Base-by-base conservation (phyloP, 2,113 vertebrate genomes). In the Mesembrinibis cayennensis region DNA sequence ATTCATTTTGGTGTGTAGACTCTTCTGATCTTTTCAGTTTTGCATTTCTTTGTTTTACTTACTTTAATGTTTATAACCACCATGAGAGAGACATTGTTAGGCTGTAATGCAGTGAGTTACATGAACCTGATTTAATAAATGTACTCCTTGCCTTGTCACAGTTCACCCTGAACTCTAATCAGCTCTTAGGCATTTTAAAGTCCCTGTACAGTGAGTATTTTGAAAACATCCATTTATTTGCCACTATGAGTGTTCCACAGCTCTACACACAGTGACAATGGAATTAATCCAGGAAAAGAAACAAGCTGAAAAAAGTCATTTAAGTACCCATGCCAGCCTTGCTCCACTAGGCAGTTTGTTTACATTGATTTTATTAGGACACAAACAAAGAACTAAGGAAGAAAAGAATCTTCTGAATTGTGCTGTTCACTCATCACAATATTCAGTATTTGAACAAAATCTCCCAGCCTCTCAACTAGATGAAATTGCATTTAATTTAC, bases 181-280 rank as follows among this genome's bases (percentile, higher is more conserved):
- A 66, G 79, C 59, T 89, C 19, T 29, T 77, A 79, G 74, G 45
- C 69, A 17, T 95, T 96, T 95, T 83, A 50, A 88, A 87, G 93
- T 83, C 77, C 70, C 74, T 90, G 58, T 87, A 71, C 82, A 81
- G 81, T 56, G 82, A 62, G 22, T 88, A 58, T 91, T 91, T 79
- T 79, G 92, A 95, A 97, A 91, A 97, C 82, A 95, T 79, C 89
- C 67, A 89, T 96, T 94, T 96, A 76, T 97, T 95, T 97, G 77
- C 81, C 63, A 44, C 93, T 78, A 13, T 76, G 82, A 94, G 65
- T 83, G 89, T 95, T 95, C 67, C 92, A 74, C 38, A 78, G 77
- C 80, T 86, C 36, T 90, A 82, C 76, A 82, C 32, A 73, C 62
- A 16, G 17, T 77, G 79, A 82, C 69, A 50, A 32, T 88, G 88